Conservation (phyloP, 2,797 vertebrate species). For the Pseudomugil tenellus region DNA sequence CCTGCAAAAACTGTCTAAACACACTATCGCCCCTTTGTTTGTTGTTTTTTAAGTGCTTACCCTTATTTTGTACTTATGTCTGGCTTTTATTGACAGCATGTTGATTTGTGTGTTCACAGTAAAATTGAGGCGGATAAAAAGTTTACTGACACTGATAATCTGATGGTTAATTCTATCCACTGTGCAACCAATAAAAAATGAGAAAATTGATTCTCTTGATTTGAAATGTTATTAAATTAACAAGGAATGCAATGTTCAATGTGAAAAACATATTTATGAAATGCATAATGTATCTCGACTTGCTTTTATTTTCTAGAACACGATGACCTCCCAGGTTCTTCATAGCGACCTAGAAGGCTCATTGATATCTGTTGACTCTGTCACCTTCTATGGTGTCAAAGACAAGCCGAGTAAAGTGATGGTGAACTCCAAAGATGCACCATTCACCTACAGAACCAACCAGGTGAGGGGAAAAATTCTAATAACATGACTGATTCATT, state of each 20-base stretch:
- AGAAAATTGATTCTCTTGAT: background rate
- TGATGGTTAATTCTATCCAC: background rate
- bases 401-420: constrained; percentile 79
- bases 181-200: background rate
- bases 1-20: background rate
- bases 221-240: background rate
- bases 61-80: background rate
- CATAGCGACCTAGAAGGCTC: constrained; percentile 76
- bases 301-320: constrained; percentile 67
- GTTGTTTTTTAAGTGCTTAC: background rate
- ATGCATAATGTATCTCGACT: background rate
- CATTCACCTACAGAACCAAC: constrained; percentile 82
- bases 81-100: background rate
- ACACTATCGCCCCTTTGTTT: background rate
- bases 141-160: background rate
- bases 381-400: constrained; percentile 85
- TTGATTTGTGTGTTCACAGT: background rate
- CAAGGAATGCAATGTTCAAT: background rate
- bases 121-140: too few species aligned
- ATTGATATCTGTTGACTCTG: constrained; percentile 75
- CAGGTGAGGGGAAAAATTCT: constrained; percentile 72
- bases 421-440: constrained; percentile 83
- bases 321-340: constrained; percentile 85
- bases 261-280: background rate
- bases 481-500: background rate